A percentile compares a stretch with the other conserved stretches of the same genome.
Evolutionary conservation across 1,140 invertebrate species (phyloP).

Genomic region (Hylaeus anthracinus): DNA sequence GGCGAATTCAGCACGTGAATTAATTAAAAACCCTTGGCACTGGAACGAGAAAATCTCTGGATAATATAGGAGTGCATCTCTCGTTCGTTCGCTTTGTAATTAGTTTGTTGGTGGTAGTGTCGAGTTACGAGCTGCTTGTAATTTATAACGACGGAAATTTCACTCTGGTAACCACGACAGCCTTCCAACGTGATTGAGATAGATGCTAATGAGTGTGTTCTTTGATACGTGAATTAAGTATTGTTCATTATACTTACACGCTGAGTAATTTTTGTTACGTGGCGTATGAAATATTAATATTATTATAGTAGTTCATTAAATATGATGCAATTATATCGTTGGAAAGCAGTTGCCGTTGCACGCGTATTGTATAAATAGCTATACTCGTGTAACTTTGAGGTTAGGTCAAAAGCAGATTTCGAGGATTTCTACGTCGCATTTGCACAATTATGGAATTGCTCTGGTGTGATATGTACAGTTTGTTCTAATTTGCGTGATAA

Average conservation of each 20-base stretch:
- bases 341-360: too few species aligned
- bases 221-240: background rate
- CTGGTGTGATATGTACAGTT: too few species aligned
- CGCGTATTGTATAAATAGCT: too few species aligned
- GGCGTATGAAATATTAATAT: too few species aligned
- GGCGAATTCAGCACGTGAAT: background rate
- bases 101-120: background rate
- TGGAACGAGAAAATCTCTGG: background rate
- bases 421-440: too few species aligned
- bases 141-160: background rate
- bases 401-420: too few species aligned
- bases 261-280: background rate
- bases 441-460: too few species aligned
- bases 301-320: too few species aligned
- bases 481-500: too few species aligned
- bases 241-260: background rate
- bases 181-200: background rate
- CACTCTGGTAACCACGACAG: background rate
- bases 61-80: background rate
- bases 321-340: too few species aligned
- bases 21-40: background rate
- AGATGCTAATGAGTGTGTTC: background rate
- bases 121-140: background rate
- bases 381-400: too few species aligned
- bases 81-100: slow-evolving; percentile 1